A percentile compares a stretch with the other conserved stretches of the same genome.
Conservation (phyloP, 2,113 vertebrate species). For the Oryctolagus cuniculus region mOryCun1.1 NC_091432.1:210810501-210811000, state of each 20-base stretch:
- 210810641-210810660: not conserved
- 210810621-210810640: accelerated
- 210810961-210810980: not conserved
- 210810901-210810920: not conserved
- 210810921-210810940: not conserved
- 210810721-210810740: not conserved
- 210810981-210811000: not conserved
- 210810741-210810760: not conserved
- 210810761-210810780: not conserved
- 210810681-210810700: not conserved
- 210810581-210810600: not conserved
- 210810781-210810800: not conserved
- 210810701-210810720: not conserved
- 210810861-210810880: slow-evolving; percentile 3
- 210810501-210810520: not conserved
- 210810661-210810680: not conserved
- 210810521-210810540: not conserved
- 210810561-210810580: not conserved
- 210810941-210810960: not conserved
- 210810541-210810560: not conserved
- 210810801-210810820: too few relatives aligned
- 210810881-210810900: not conserved
- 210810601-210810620: not conserved
- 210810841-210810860: not conserved
- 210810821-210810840: not conserved